Conservation (phyloP, 2,888 invertebrate species). For the Galerucella pusilla region DNA sequence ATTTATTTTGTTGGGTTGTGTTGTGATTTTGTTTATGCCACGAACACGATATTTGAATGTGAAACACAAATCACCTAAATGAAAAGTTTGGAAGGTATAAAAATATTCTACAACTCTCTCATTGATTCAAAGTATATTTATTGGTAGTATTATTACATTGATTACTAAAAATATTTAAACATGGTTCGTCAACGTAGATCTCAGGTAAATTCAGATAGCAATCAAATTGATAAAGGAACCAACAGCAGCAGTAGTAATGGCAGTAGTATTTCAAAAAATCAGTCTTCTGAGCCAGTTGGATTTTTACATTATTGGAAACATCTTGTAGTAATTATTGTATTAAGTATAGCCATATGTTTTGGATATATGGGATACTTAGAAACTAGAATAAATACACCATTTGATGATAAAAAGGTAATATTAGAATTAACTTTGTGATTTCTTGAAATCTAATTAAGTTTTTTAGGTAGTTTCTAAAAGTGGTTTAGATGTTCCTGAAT, state of each 20-base stretch:
- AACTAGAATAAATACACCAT: constrained; percentile 89
- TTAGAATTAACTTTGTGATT: constrained; percentile 8
- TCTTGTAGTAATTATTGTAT: constrained; percentile 70
- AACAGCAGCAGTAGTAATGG: constrained; percentile 65
- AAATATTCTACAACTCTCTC: no score
- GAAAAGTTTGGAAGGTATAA: neutral
- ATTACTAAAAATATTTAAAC: neutral
- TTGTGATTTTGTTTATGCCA: neutral
- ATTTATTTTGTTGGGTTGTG: no score
- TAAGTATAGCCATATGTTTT: constrained; percentile 78
- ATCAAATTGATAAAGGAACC: constrained; percentile 52
- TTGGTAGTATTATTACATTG: no score
- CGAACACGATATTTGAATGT: neutral
- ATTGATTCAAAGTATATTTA: no score
- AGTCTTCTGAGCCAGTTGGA: constrained; percentile 49
- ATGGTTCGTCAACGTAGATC: constrained; percentile 46
- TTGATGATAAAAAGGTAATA: constrained; percentile 78
- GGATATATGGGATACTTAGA: constrained; percentile 86
- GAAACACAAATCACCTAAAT: neutral
- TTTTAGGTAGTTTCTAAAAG: constrained; percentile 74
- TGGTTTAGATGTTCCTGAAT: constrained; percentile 79
- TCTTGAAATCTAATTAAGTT: neutral
- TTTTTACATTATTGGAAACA: constrained; percentile 70
- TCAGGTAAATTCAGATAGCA: constrained; percentile 39
- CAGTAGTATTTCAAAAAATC: constrained; percentile 56